phyloP scores from a whole-genome alignment of 2,797 vertebrate genomes.

The Bradypodion ventrale region DNA sequence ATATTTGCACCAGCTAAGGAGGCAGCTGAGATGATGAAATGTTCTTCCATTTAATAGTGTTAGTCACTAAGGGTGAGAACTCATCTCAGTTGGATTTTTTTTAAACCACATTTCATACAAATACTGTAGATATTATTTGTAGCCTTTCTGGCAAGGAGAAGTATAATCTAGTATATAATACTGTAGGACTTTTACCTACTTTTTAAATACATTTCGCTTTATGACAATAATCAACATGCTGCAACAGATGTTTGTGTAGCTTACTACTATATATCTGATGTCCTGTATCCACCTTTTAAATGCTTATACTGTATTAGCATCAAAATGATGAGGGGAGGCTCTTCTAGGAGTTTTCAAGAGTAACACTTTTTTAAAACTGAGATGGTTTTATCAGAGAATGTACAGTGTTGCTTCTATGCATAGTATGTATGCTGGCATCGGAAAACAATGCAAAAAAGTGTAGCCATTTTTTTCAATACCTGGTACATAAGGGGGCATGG shows the following conservation, averaged over 20 bases:
- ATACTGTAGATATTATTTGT: conserved; percentile 68
- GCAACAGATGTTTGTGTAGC: conserved; percentile 54
- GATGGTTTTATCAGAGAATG: conserved; percentile 44
- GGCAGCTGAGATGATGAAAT: conserved; percentile 68
- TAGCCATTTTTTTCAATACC: background rate
- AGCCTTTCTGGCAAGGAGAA: conserved; percentile 68
- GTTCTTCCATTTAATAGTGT: conserved; percentile 70
- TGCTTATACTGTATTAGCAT: background rate
- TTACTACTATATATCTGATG: conserved; percentile 64
- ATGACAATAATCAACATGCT: conserved; percentile 68
- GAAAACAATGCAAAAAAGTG: conserved; percentile 24
- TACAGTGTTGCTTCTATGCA: conserved; percentile 43
- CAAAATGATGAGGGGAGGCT: conserved; percentile 28
- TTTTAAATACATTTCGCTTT: conserved; percentile 77
- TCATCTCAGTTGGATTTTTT: conserved; percentile 59
- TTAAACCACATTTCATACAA: conserved; percentile 73
- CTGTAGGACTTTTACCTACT: conserved; percentile 78
- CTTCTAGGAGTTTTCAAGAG: conserved; percentile 41
- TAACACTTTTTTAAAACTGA: conserved; percentile 39
- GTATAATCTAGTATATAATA: conserved; percentile 72
- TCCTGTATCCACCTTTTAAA: conserved; percentile 55
- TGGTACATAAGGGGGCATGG: background rate
- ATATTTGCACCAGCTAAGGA: conserved; percentile 71
- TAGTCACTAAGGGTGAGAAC: conserved; percentile 58
- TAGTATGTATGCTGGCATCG: conserved; percentile 31